Conservation (phyloP, 2,797 vertebrate species). For the Setipinna tenuifilis region DNA sequence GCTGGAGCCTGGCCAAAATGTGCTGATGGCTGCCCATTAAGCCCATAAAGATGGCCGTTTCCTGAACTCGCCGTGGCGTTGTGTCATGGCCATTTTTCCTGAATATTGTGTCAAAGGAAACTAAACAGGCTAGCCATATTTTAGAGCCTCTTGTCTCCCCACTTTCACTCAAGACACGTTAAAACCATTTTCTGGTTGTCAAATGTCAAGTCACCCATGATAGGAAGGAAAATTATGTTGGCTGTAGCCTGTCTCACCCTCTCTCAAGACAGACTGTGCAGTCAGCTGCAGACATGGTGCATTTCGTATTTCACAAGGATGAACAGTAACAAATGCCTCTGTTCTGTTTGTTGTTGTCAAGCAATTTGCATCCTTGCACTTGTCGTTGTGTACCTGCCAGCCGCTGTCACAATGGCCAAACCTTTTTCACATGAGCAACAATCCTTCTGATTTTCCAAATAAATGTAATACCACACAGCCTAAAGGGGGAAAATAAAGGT, state of each 20-base stretch:
- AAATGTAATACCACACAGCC: neutral
- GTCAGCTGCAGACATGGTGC: neutral
- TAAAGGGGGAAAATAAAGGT: constrained; percentile 12
- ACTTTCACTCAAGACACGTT: constrained; percentile 44
- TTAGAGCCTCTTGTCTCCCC: constrained; percentile 26
- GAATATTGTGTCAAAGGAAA: constrained; percentile 22
- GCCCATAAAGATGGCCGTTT: neutral
- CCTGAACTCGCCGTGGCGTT: neutral
- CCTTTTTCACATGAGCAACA: neutral
- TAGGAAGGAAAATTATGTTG: constrained; percentile 40
- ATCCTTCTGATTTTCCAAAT: constrained; percentile 11
- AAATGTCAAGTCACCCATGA: constrained; percentile 48
- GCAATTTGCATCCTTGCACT: neutral
- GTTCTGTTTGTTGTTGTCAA: neutral
- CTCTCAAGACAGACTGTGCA: neutral
- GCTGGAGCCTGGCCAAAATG: neutral
- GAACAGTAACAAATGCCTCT: constrained; percentile 9
- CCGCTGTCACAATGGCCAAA: neutral
- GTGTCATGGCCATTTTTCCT: neutral
- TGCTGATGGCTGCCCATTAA: neutral
- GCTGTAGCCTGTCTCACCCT: constrained; percentile 39
- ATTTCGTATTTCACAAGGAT: neutral
- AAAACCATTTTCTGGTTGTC: constrained; percentile 53
- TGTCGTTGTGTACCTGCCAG: neutral
- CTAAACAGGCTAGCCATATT: constrained; percentile 37